Evolutionary conservation across 2,113 vertebrate species (phyloP).

Genomic region (Psophia crepitans): DNA sequence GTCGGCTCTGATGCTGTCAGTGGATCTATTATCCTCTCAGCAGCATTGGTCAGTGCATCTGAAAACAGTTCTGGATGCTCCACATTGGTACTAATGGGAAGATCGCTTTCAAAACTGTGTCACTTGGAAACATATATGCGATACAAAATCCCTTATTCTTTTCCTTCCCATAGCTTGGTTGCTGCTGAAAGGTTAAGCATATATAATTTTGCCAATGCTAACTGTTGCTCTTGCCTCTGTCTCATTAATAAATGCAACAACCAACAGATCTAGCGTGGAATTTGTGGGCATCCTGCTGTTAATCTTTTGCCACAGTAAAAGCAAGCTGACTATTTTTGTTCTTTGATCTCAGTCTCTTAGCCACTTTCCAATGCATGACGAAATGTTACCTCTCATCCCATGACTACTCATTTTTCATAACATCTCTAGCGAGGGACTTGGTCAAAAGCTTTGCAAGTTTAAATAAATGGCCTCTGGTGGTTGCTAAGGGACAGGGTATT

Average conservation of each 20-base stretch:
- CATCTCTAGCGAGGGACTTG: not conserved
- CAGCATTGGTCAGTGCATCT: not conserved
- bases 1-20: not conserved
- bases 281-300: not conserved
- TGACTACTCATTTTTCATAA: not conserved
- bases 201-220: not conserved
- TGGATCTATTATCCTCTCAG: not conserved
- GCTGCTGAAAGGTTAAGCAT: not conserved
- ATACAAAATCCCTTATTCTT: not conserved
- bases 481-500: slow-evolving; percentile 8
- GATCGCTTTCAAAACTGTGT: not conserved
- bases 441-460: slow-evolving; percentile 2
- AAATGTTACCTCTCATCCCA: not conserved
- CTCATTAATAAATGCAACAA: slow-evolving; percentile 9
- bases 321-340: not conserved
- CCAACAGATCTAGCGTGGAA: not conserved
- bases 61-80: not conserved
- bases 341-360: slow-evolving; percentile 3
- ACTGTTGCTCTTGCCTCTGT: not conserved
- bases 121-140: not conserved
- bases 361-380: not conserved
- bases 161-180: not conserved
- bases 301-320: not conserved
- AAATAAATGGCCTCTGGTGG: not conserved
- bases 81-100: not conserved